Evolutionary conservation across 2,888 invertebrate species (phyloP), one percentile per base, ranked within the genome.

Genomic region (Eucriotettix oculatus): DNA sequence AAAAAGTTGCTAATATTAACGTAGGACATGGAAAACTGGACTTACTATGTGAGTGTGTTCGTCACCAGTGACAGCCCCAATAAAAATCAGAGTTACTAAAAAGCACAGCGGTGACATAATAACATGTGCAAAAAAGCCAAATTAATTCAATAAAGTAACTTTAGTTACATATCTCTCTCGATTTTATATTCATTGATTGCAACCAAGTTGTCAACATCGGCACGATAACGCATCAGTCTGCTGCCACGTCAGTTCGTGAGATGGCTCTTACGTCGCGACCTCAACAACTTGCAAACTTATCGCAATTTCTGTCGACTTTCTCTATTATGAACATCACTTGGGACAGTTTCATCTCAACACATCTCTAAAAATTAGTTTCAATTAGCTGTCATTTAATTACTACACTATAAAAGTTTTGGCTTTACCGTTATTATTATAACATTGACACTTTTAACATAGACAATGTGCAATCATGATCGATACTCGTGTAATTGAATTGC

Each of bases 31-130:
- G 29, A 29, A 7, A 29, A 29, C 3, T 48, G n/a, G 12, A 81
- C 85, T 83, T 75, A 87, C 87, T 71, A 81, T 74, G 73, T 90
- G 89, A 74, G 80, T 83, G 73, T 90, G 90, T 75, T 90, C 90
- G 72, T 89, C 90, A 57, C 75, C 72, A 63, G 68, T 63, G n/a
- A 65, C 68, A n/a, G 62, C 59, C 59, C 56, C 61, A 52, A 64
- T 42, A 44, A 60, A 29, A 57, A 60, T 60, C 42, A 63, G 53
- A 54, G 57, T n/a, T 29, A 65, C 16, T 40, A 62, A 54, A 60
- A 61, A 59, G 48, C 29, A 57, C 10, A 60, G 40, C 41, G 44
- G 53, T 59, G 58, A 59, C 65, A 65, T 65, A 56, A 29, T 65
- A 57, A 61, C 42, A 44, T 17, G 17, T 14, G 14, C 12, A 61